These are phyloP conservation scores for Allophyes oxyacanthae DNA, from an alignment of 2,888 invertebrate species.

Conservation along the genomic window DNA sequence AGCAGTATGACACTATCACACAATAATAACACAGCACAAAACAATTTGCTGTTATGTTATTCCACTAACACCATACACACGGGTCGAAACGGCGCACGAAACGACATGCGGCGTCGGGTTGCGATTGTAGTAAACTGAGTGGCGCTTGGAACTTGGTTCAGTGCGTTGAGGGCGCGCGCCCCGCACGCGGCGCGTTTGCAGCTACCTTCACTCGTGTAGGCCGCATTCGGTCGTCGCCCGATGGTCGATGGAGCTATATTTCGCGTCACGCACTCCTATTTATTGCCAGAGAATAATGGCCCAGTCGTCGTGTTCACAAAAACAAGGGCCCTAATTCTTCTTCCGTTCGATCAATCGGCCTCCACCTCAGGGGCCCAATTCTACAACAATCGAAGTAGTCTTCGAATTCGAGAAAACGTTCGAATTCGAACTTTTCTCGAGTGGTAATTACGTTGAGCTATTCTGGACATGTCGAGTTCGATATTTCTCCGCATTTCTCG, in stretches of 20 bases:
- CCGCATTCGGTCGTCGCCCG: slow-evolving; percentile 76
- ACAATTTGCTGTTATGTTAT: slow-evolving; percentile 86
- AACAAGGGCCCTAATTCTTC: slow-evolving; percentile 59
- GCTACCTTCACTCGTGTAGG: slow-evolving; percentile 77
- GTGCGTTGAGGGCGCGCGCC: slow-evolving; percentile 75
- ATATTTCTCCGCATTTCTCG: too few relatives aligned
- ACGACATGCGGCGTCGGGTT: slow-evolving; percentile 79
- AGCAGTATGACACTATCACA: slow-evolving; percentile 80
- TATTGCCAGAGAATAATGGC: slow-evolving; percentile 68
- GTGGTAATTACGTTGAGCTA: too few relatives aligned
- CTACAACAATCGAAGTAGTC: too few relatives aligned
- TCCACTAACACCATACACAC: slow-evolving; percentile 86
- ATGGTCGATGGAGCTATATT: slow-evolving; percentile 83
- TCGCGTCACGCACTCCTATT: slow-evolving; percentile 83
- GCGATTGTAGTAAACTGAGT: slow-evolving; percentile 84
- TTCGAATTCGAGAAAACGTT: too few relatives aligned
- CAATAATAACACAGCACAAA: slow-evolving; percentile 83
- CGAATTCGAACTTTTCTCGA: too few relatives aligned
- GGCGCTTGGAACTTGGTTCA: slow-evolving; percentile 82
- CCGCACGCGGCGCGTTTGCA: slow-evolving; percentile 64
- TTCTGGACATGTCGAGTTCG: too few relatives aligned
- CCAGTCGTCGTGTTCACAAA: slow-evolving; percentile 56
- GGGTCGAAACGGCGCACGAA: slow-evolving; percentile 75
- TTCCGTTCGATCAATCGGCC: slow-evolving; percentile 48
- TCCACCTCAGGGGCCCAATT: slow-evolving; percentile 18